Base-by-base conservation (phyloP, 30 jellyfish, hydroid and myxozoan species). In the Aurelia aurita complex sp. Pacific region DNA sequence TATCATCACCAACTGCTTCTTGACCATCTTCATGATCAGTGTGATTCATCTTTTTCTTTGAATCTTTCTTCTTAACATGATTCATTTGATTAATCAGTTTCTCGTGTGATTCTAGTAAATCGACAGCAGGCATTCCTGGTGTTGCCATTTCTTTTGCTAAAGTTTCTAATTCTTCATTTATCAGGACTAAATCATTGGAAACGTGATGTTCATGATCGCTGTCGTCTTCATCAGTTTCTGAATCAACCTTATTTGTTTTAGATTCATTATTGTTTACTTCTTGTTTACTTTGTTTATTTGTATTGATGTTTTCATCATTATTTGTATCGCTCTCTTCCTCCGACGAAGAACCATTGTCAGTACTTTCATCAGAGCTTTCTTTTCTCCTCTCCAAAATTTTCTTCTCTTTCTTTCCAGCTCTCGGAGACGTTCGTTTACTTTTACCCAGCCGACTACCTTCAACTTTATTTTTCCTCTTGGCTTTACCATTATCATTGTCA, bases 101-200 rank as follows among this genome's bases (percentile, higher is more conserved):
- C 52, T 81, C 83, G 66, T 68, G 83, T 5, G 64, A 46, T 57
- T 57, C 77, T 52, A 19, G 53, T 9, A 62, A 29, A 64, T 83
- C 92, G 10, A 83, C 52, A 52, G 87, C 92, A 17, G 92, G 92
- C 92, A 83, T 83, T n/a, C 92, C 92, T 13, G 87, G 87, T 53
- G 77, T 62, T 6, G 67, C n/a, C 42, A 51, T 54, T 82, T 82
- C 70, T 23, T 79, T 79, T 18, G 88, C 64, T 10, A 79, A 43
- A 64, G 50, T 57, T 64, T 40, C 88, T 5, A 79, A 69, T 29
- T 79, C 88, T 64, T 79, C 80, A 50, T 79, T 69, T 16, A 65
- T 18, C 4, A 79, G 33, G 38, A 79, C 18, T 10, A 32, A 11
- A 38, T 65, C 80, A 34, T 29, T 42, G 17, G 32, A 16, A 18